Percentiles rank a stretch among this genome's conserved stretches.
phyloP scores from a whole-genome alignment of 2,113 vertebrate genomes.

The Paramisgurnus dabryanus region DNA sequence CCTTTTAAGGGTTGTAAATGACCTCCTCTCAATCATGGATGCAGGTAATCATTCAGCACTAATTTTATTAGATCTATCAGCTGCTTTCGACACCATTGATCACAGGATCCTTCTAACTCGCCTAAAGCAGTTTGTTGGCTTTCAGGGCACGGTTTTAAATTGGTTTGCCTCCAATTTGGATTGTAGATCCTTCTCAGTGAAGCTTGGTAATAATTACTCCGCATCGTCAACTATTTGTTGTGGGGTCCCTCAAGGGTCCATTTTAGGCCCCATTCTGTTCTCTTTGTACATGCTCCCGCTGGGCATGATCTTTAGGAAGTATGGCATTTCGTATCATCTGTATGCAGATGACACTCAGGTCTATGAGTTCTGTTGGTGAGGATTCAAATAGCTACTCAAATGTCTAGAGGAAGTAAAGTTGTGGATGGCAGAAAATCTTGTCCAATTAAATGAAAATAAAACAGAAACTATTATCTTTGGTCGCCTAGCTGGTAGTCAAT shows the following conservation, averaged over 20 bases:
- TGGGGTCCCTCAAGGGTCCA: neutral
- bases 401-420: neutral
- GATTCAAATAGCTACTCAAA: neutral
- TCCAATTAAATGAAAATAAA: neutral
- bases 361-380: neutral
- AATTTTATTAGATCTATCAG: no score
- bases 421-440: neutral
- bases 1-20: no score
- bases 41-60: no score
- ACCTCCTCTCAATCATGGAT: no score
- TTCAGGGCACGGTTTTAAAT: no score
- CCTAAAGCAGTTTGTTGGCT: no score
- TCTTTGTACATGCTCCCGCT: neutral
- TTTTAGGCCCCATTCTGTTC: neutral
- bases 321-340: neutral
- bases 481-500: neutral
- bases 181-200: neutral
- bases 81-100: no score
- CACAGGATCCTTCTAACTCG: no score
- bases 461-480: neutral
- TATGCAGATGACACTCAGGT: constrained; percentile 8
- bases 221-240: neutral
- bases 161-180: neutral
- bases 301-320: neutral
- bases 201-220: neutral